Percentiles rank a stretch among this genome's conserved stretches.
phyloP scores from a whole-genome alignment of 2,113 vertebrate genomes.

The Scartelaos histophorus region DNA sequence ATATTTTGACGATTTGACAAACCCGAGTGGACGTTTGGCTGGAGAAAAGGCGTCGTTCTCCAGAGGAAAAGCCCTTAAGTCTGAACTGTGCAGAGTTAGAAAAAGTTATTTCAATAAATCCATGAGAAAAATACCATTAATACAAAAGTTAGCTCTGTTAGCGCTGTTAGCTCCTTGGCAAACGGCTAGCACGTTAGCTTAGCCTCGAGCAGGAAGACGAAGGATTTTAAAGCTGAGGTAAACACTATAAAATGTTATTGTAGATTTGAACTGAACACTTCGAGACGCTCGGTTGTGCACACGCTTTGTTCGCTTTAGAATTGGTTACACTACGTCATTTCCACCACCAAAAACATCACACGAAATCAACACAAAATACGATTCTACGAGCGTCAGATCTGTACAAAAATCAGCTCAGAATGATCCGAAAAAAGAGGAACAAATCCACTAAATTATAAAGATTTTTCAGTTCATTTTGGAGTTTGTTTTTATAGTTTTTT shows the following conservation, averaged over 20 bases:
- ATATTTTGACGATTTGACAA: constrained; percentile 1
- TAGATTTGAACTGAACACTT: constrained; percentile 34
- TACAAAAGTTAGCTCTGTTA: constrained; percentile 9
- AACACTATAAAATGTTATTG: constrained; percentile 51
- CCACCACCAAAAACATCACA: constrained; percentile 50
- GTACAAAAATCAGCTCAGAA: constrained; percentile 63
- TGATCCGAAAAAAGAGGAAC: constrained; percentile 34
- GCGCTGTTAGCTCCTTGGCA: constrained; percentile 24
- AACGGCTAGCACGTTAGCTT: constrained; percentile 17
- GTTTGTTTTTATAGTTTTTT: background rate
- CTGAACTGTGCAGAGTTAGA: background rate
- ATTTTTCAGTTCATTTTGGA: constrained; percentile 28
- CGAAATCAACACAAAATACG: constrained; percentile 29
- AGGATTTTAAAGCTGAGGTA: constrained; percentile 60
- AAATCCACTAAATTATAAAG: constrained; percentile 19
- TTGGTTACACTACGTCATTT: constrained; percentile 40
- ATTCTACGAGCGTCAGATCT: constrained; percentile 25
- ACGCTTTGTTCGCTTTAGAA: constrained; percentile 64
- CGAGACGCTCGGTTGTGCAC: constrained; percentile 17
- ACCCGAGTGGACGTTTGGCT: background rate
- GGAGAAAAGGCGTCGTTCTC: background rate
- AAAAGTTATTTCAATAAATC: too few relatives aligned
- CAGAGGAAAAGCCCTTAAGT: background rate
- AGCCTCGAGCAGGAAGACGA: constrained; percentile 65
- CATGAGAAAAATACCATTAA: background rate